Evolutionary conservation across 2,797 vertebrate species (phyloP).

Genomic region (Hippocampus kuda): DNA sequence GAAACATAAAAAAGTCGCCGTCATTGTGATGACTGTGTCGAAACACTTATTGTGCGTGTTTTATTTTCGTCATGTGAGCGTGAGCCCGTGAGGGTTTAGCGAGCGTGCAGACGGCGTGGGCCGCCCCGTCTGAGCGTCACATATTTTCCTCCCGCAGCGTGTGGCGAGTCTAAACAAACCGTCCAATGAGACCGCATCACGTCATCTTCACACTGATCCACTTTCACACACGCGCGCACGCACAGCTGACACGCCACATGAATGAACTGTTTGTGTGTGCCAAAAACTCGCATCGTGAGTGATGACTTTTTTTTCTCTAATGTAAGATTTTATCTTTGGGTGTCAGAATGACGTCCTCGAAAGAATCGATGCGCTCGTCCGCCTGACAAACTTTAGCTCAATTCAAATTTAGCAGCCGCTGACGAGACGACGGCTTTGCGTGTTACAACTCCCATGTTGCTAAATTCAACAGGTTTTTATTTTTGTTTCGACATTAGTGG

Average conservation of each 20-base stretch:
- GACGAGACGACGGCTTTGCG: background rate
- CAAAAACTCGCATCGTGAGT: too few relatives aligned
- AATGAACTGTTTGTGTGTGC: too few relatives aligned
- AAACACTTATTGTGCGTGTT: too few relatives aligned
- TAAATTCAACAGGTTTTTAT: too few relatives aligned
- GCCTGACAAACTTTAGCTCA: background rate
- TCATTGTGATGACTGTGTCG: too few relatives aligned
- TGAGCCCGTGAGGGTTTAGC: too few relatives aligned
- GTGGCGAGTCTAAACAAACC: slow-evolving; percentile 29
- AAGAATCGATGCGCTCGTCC: background rate
- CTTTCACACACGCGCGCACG: background rate
- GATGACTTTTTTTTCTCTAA: too few relatives aligned
- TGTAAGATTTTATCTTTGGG: too few relatives aligned
- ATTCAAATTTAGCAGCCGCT: background rate
- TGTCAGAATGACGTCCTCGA: background rate
- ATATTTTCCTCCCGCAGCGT: slow-evolving; percentile 14
- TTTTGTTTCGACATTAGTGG: background rate
- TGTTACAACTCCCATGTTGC: too few relatives aligned
- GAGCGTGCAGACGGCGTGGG: too few relatives aligned
- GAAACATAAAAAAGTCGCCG: too few relatives aligned
- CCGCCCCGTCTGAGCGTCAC: background rate
- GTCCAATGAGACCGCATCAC: slow-evolving; percentile 28
- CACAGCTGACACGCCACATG: background rate
- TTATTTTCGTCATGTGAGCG: too few relatives aligned
- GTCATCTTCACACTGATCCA: slow-evolving; percentile 22